Percentiles rank a stretch among this genome's conserved stretches.
These are phyloP conservation scores for Chrysomela aeneicollis DNA, from an alignment of 2,888 invertebrate species.

Conservation along the genomic window DNA sequence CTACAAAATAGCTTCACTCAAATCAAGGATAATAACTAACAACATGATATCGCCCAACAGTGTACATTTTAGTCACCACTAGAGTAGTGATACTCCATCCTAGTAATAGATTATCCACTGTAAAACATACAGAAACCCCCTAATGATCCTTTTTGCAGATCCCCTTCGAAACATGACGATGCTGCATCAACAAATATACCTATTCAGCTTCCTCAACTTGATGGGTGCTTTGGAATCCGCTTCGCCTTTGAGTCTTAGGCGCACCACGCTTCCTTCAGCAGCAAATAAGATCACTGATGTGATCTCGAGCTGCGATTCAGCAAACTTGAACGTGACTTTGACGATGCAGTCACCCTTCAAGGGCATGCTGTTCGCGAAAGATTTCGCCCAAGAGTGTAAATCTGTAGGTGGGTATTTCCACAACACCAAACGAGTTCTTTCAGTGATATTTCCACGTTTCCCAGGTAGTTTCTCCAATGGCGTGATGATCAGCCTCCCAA, in stretches of 20 bases:
- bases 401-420: constrained; percentile 63
- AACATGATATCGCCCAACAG: no score
- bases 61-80: no score
- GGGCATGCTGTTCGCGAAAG: constrained; percentile 77
- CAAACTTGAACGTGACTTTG: constrained; percentile 69
- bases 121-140: no score
- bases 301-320: constrained; percentile 70
- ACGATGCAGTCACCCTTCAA: constrained; percentile 72
- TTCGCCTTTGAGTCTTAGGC: constrained; percentile 48
- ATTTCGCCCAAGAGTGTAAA: constrained; percentile 76
- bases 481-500: constrained; percentile 64
- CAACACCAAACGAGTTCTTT: no score
- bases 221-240: constrained; percentile 39
- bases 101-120: no score
- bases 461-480: constrained; percentile 30
- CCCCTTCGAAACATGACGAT: constrained; percentile 39
- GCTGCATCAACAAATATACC: constrained; percentile 23
- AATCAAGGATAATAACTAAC: no score
- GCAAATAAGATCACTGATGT: constrained; percentile 68
- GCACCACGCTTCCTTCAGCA: constrained; percentile 42
- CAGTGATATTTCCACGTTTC: no score
- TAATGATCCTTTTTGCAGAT: constrained; percentile 40
- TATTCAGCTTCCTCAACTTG: constrained; percentile 31
- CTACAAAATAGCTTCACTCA: no score
- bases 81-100: no score